These are phyloP conservation scores for Stenodera caucasica DNA, from an alignment of 2,888 invertebrate species.

Conservation along the genomic window DNA sequence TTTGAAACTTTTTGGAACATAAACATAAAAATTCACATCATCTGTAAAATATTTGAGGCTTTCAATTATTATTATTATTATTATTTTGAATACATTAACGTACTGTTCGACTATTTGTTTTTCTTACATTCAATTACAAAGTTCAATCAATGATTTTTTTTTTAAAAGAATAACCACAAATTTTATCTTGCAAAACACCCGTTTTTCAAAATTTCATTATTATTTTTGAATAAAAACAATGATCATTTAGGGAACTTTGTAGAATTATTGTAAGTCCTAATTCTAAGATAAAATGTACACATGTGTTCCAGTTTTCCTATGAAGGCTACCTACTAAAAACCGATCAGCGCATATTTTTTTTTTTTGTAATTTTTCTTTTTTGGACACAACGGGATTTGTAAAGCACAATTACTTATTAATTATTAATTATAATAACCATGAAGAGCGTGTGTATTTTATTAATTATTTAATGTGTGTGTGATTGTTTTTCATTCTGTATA, in stretches of 20 bases:
- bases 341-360: slow-evolving; percentile 25
- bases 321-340: slow-evolving; percentile 33
- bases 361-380: slow-evolving; percentile 12
- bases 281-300: slow-evolving; percentile 40
- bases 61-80: not conserved
- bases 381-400: slow-evolving; percentile 36
- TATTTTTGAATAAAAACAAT: slow-evolving; percentile 8
- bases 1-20: too few relatives aligned
- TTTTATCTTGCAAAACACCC: slow-evolving; percentile 13
- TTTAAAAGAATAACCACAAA: slow-evolving; percentile 19
- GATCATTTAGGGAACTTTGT: slow-evolving; percentile 31
- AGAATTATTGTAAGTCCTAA: slow-evolving; percentile 36
- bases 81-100: slow-evolving; percentile 29
- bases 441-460: slow-evolving; percentile 24
- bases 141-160: slow-evolving; percentile 9
- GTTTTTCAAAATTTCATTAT: slow-evolving; percentile 9
- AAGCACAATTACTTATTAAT: slow-evolving; percentile 38
- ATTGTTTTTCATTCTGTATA: not conserved
- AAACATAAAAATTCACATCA: slow-evolving; percentile 27
- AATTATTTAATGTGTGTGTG: not conserved
- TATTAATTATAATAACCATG: slow-evolving; percentile 31
- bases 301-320: slow-evolving; percentile 35
- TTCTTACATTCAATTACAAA: slow-evolving; percentile 26
- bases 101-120: slow-evolving; percentile 33
- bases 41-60: slow-evolving; percentile 34